phyloP scores from a whole-genome alignment of 2,113 vertebrate genomes.

The Dipodomys ordii region DNA sequence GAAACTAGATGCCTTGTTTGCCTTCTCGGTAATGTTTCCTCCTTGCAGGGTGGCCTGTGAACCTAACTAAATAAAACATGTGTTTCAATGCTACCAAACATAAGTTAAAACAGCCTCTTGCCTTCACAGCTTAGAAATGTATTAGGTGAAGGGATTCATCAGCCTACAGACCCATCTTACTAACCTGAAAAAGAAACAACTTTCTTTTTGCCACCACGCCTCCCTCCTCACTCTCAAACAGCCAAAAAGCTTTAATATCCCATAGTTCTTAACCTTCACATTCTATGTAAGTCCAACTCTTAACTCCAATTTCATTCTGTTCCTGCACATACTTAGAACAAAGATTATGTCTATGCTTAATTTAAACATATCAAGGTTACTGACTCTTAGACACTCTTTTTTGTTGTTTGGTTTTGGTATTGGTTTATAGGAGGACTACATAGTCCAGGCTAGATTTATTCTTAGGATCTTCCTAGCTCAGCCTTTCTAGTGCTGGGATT shows the following conservation, averaged over 20 bases:
- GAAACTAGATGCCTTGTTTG: constrained; percentile 72
- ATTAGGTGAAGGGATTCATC: background rate
- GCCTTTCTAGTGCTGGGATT: too few relatives aligned
- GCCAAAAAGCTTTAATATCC: background rate
- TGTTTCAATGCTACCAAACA: constrained; percentile 12
- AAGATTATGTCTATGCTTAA: background rate
- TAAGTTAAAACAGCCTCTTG: background rate
- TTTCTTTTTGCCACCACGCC: background rate
- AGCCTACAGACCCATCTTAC: background rate
- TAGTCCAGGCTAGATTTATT: too few relatives aligned
- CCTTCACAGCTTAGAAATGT: background rate
- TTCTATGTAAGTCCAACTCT: background rate
- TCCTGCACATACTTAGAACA: background rate
- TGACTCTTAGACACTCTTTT: background rate
- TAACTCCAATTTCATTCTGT: background rate
- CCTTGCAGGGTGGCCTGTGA: constrained; percentile 18
- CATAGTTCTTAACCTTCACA: background rate
- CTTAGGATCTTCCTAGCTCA: too few relatives aligned
- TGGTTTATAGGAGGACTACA: too few relatives aligned
- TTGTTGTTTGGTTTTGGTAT: too few relatives aligned
- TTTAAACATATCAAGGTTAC: background rate
- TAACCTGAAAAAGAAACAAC: background rate
- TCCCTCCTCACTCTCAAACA: background rate
- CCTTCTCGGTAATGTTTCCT: constrained; percentile 62
- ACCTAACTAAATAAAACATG: background rate